These are phyloP conservation scores for Pteropus rufus DNA, from an alignment of 2,797 vertebrate species.

Conservation along the genomic window DNA sequence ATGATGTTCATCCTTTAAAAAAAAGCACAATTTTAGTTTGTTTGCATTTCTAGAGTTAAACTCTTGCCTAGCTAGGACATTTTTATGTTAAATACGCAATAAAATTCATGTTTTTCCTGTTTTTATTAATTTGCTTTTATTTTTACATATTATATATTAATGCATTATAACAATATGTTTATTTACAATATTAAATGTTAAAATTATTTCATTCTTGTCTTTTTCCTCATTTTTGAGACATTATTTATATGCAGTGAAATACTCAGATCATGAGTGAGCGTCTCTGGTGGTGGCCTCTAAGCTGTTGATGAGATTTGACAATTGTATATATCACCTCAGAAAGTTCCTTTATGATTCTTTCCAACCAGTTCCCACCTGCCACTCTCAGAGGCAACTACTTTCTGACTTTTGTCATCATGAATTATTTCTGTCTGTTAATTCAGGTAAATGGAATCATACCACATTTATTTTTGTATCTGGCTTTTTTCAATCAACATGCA, in stretches of 20 bases:
- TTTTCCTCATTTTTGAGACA: not conserved
- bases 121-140: not conserved
- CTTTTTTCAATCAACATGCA: not conserved
- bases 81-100: not conserved
- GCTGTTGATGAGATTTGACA: not conserved
- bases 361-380: not conserved
- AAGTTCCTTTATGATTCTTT: not conserved
- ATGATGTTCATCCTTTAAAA: not conserved
- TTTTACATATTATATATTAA: not conserved
- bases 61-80: not conserved
- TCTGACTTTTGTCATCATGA: not conserved
- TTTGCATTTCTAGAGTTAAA: not conserved
- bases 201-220: not conserved
- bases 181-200: not conserved
- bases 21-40: not conserved
- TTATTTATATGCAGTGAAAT: not conserved
- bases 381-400: not conserved
- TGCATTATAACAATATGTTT: not conserved
- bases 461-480: not conserved
- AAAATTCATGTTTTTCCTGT: not conserved
- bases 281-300: not conserved
- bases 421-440: not conserved
- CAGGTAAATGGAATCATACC: not conserved
- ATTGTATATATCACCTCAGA: not conserved
- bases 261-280: not conserved